Base-by-base conservation (phyloP, 2,113 vertebrate genomes). In the Artemisiospiza belli region DNA sequence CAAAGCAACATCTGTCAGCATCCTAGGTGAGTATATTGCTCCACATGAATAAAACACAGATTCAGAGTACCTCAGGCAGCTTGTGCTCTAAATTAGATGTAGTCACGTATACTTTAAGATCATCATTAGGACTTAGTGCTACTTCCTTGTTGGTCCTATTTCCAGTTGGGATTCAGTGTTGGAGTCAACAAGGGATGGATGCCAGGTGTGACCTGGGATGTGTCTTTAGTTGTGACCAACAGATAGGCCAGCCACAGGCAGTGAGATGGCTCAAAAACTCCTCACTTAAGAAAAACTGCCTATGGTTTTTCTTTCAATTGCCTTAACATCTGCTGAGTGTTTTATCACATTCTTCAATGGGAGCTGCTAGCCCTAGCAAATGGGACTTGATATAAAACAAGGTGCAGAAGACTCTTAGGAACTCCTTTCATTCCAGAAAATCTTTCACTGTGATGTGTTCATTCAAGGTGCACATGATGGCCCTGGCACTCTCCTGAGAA, bases 21-120 rank as follows among this genome's bases (percentile, higher is more conserved):
- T 90, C 85, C 64, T 68, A 75, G 85, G 88, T 81, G 92, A 94
- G 44, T 64, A 46, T 55, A 68, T n/a, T 78, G 79, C 85, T 92
- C 59, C 67, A 46, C 28, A 49, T 77, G 61, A 88, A 83, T 91
- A 92, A 83, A 88, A 83, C 39, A 79, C n/a, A 64, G 67, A 51
- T 54, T 55, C 67, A 31, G 59, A 55, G 44, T 49, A 67, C 75
- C 64, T 52, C n/a, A 30, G 74, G 88, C 75, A 75, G 51, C 57
- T 52, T 52, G 17, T 2, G 5, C 90, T 88, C 79, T 30, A 83
- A 80, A 81, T 90, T 20, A 63, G 55, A 55, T 70, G 24, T 20
- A 90, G 68, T 58, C 2, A 3, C 12, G 17, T 89, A 64, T 14
- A 37, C 88, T 72, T 25, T 64, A 72, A 64, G 72, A 51, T 75